Conservation (phyloP, 2,888 invertebrate species). For the Thereva nobilitata region DNA sequence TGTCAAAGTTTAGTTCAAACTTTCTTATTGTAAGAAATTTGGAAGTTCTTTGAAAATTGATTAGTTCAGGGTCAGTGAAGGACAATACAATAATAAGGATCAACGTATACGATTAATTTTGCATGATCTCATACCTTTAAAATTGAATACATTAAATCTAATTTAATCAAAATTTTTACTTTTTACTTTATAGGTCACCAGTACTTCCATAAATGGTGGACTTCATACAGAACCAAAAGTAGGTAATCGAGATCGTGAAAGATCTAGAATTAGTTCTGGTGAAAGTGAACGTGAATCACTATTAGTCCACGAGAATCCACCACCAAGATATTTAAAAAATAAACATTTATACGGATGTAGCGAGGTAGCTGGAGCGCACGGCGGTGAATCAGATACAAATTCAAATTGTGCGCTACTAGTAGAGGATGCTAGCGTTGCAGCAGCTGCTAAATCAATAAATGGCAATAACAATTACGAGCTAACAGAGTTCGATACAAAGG, state of each 20-base stretch:
- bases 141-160: too few species aligned
- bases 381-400: slow-evolving; percentile 64
- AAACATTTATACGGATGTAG: slow-evolving; percentile 44
- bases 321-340: slow-evolving; percentile 42
- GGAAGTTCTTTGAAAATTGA: too few species aligned
- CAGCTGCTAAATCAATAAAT: slow-evolving; percentile 66
- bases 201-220: slow-evolving; percentile 45
- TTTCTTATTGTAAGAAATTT: too few species aligned
- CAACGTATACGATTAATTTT: too few species aligned
- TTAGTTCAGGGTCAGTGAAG: too few species aligned
- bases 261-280: slow-evolving; percentile 45
- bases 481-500: slow-evolving; percentile 66
- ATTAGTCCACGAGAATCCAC: slow-evolving; percentile 43
- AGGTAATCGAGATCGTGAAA: slow-evolving; percentile 45
- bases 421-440: slow-evolving; percentile 55
- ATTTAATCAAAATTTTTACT: too few species aligned
- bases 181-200: slow-evolving; percentile 39
- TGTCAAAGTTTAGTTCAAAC: too few species aligned
- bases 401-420: slow-evolving; percentile 63
- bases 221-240: slow-evolving; percentile 45
- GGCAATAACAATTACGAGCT: slow-evolving; percentile 81
- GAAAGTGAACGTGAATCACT: slow-evolving; percentile 47
- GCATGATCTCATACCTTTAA: too few species aligned
- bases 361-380: slow-evolving; percentile 24
- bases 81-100: too few species aligned